Evolutionary conservation across 2,797 vertebrate genomes (phyloP).

Genomic region (Pteropus rufus): DNA sequence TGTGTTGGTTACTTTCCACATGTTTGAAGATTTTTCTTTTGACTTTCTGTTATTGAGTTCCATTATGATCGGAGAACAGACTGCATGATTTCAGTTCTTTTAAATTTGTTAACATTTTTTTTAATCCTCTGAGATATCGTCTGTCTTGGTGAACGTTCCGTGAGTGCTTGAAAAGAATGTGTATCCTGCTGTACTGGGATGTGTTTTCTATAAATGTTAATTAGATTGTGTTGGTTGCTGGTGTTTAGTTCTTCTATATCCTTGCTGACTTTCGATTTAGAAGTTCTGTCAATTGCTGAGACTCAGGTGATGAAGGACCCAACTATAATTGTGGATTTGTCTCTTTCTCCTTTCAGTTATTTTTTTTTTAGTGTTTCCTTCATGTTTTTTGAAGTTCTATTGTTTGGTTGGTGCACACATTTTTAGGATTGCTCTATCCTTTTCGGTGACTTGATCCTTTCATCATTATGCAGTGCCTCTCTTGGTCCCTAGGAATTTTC

Average conservation of each 20-base stretch:
- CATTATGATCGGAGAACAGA: neutral
- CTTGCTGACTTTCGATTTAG: neutral
- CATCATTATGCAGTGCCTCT: too few species aligned
- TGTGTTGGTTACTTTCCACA: neutral
- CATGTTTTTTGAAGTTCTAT: too few species aligned
- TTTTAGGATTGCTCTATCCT: neutral
- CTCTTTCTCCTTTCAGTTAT: neutral
- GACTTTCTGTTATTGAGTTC: neutral
- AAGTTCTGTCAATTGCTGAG: neutral
- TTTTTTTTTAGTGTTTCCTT: neutral
- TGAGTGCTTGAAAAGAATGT: neutral
- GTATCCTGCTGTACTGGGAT: too few species aligned
- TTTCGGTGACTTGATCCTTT: neutral
- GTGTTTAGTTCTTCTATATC: neutral
- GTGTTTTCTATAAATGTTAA: too few species aligned
- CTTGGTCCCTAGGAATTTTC: too few species aligned
- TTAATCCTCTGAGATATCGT: accelerated
- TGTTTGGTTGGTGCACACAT: too few species aligned
- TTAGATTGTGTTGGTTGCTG: too few species aligned
- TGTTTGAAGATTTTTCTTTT: neutral
- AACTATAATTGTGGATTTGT: accelerated
- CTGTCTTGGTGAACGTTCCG: neutral
- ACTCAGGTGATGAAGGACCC: neutral
- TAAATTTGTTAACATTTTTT: too few species aligned
- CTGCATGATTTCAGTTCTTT: neutral